phyloP scores from a whole-genome alignment of 2,797 vertebrate species.

The Hapalemur alaotrensis region DNA sequence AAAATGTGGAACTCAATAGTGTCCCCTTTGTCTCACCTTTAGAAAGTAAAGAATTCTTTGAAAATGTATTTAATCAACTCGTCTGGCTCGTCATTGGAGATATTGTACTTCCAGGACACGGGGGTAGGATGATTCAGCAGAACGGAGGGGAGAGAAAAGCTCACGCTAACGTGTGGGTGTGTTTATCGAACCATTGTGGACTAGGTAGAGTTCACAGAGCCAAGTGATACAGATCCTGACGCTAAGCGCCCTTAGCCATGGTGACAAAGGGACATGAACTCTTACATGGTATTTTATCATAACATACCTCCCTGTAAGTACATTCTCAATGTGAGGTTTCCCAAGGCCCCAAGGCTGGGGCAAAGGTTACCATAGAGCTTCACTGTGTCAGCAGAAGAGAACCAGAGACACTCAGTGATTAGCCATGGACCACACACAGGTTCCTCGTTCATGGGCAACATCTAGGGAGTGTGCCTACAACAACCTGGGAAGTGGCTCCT shows the following conservation, averaged over 20 bases:
- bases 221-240: neutral
- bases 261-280: neutral
- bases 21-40: neutral
- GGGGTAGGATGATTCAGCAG: neutral
- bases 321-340: neutral
- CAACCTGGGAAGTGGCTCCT: neutral
- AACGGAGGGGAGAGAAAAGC: neutral
- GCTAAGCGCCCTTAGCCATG: neutral
- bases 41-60: neutral
- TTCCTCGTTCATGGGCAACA: neutral
- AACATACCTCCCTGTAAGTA: neutral
- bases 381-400: neutral
- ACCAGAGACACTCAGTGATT: too few species aligned
- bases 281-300: neutral
- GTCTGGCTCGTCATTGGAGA: neutral
- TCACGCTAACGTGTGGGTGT: neutral
- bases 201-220: neutral
- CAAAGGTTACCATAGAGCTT: neutral
- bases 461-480: neutral
- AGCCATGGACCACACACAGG: accelerated
- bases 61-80: neutral
- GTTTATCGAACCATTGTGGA: neutral
- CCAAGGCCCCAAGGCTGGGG: neutral
- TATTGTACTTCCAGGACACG: too few species aligned
- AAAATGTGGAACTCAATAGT: neutral